phyloP scores from a whole-genome alignment of 2,113 vertebrate genomes.

The Lagopus leucura region DNA sequence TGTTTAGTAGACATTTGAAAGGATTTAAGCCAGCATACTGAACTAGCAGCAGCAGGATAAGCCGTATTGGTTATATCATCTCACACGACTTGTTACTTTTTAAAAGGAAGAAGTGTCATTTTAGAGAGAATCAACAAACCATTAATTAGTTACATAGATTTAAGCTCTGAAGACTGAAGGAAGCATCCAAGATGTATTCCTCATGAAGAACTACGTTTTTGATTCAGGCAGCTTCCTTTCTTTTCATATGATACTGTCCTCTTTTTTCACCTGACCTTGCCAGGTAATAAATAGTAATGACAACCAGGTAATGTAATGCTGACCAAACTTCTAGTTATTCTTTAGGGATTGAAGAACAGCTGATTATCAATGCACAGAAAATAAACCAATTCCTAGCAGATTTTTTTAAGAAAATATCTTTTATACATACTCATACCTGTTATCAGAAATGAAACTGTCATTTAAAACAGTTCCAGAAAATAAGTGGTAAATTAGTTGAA shows the following conservation, averaged over 20 bases:
- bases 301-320: neutral
- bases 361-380: neutral
- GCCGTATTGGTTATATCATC: neutral
- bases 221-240: neutral
- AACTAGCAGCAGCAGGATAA: fast-evolving
- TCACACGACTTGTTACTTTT: neutral
- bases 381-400: neutral
- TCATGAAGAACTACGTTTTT: neutral
- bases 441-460: neutral
- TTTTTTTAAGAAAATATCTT: neutral
- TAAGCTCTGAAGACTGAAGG: neutral
- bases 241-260: neutral
- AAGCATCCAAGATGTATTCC: neutral
- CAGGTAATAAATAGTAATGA: neutral
- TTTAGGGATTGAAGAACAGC: neutral
- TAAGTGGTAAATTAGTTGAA: neutral
- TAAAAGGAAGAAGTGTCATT: neutral
- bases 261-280: neutral
- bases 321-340: neutral
- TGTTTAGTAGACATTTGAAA: neutral
- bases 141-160: neutral
- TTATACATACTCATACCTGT: neutral
- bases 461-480: neutral
- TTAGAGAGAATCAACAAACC: neutral
- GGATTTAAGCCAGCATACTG: neutral